phyloP scores from a whole-genome alignment of 2,888 invertebrate species.

The Dendrolimus houi region DNA sequence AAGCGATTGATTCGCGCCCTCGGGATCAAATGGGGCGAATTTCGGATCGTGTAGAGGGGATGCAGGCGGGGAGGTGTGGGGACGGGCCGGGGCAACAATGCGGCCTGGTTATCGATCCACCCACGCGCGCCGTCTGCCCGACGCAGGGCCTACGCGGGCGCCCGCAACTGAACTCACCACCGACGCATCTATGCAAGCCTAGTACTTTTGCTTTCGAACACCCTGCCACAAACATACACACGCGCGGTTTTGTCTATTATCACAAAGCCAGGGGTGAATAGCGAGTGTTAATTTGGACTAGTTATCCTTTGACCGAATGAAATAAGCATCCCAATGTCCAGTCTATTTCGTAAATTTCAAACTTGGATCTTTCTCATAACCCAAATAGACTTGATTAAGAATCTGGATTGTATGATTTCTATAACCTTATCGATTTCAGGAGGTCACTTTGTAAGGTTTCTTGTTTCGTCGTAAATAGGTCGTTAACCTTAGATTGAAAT shows the following conservation, averaged over 20 bases:
- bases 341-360: too few species aligned
- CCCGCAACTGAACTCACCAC: conserved; percentile 22
- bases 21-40: conserved; percentile 70
- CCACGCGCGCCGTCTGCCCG: conserved; percentile 50
- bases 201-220: conserved; percentile 61
- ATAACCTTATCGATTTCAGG: not conserved
- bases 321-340: too few species aligned
- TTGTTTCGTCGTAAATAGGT: not conserved
- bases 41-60: conserved; percentile 48
- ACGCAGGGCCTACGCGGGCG: conserved; percentile 49
- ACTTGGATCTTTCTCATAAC: not conserved
- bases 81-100: conserved; percentile 60
- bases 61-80: conserved; percentile 25
- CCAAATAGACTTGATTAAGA: not conserved
- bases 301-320: too few species aligned
- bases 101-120: conserved; percentile 71
- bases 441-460: not conserved
- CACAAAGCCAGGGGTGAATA: not conserved
- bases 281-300: too few species aligned
- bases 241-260: conserved; percentile 18
- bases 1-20: conserved; percentile 66
- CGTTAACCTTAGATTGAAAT: not conserved
- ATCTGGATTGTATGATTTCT: not conserved
- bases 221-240: conserved; percentile 18
- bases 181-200: conserved; percentile 52